These are phyloP conservation scores for Eufriesea mexicana DNA, from an alignment of 1,140 invertebrate genomes.

Conservation along the genomic window DNA sequence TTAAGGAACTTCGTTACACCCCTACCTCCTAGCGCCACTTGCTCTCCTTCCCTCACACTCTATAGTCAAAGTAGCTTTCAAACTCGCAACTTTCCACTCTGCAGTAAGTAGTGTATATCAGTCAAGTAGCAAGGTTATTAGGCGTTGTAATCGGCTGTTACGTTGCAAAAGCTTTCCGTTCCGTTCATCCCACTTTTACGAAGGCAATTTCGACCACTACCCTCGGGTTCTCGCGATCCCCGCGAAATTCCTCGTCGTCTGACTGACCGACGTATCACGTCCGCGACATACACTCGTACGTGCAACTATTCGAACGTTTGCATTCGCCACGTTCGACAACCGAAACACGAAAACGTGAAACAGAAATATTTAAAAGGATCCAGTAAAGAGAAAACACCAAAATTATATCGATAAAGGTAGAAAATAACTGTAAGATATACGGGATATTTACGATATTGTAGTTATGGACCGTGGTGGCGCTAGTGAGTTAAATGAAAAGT, in stretches of 20 bases:
- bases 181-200: slow-evolving; percentile 29
- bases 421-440: no score
- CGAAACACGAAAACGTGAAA: no score
- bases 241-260: not conserved
- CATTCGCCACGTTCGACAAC: no score
- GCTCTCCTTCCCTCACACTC: slow-evolving; percentile 44
- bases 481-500: no score
- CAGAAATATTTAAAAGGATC: no score
- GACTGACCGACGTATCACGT: not conserved
- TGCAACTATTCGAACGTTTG: no score
- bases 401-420: no score
- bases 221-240: not conserved
- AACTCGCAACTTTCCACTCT: slow-evolving; percentile 77
- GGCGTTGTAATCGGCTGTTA: slow-evolving; percentile 68
- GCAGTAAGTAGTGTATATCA: slow-evolving; percentile 70
- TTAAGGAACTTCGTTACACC: slow-evolving; percentile 76
- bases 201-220: not conserved
- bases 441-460: no score
- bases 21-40: slow-evolving; percentile 36
- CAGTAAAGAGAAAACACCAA: no score
- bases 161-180: slow-evolving; percentile 50
- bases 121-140: slow-evolving; percentile 69
- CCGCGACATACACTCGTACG: not conserved
- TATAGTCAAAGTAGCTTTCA: slow-evolving; percentile 75
- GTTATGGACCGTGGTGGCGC: no score